Evolutionary conservation across 2,888 invertebrate species (phyloP), one percentile per base, ranked within the genome.

Genomic region (Dastarcus helophoroides): DNA sequence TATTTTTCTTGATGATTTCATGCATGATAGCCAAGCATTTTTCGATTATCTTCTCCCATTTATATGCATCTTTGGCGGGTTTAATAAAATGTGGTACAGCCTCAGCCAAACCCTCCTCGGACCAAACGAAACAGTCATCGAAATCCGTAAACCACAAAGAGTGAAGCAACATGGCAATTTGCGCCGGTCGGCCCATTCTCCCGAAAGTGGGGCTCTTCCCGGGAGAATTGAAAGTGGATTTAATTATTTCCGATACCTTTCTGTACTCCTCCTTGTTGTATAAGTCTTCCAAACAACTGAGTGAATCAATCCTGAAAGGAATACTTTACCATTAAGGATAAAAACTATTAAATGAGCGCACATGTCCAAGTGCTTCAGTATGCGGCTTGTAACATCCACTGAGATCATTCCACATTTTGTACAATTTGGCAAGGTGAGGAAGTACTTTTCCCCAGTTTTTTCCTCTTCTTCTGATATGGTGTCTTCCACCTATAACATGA

Each of bases 81-180:
- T 64, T 69, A 56, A 40, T 55, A 58, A 39, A 61, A 48, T 49
- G 64, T 46, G 38, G 69, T 29, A 84, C 64, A 2, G 79, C 69
- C 62, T 86, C 86, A 51, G 81, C 70, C 12, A 86, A 63, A 47
- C 79, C 80, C 31, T 69, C 73, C 44, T 88, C 77, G 2, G 79
- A 73, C 85, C 85, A 89, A 40, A 74, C 63, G 37, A 82, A 73
- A 50, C 83, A 82, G 25, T 76, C 72, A 37, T 39, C 40, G 32
- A 50, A 41, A 41, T 61, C 45, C 1, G 49, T 55, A 33, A 52
- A 60, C 73, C 71, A 54, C 60, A 63, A 51, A 46, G 69, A 41
- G 57, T 62, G 47, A 62, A 60, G 23, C 60, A 63, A 41, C 44
- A 60, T 48, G 3, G 52, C 58, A 14, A 63, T 42, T 44, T 62